A percentile compares a stretch with the other conserved stretches of the same genome.
These are phyloP conservation scores for Plectrocnemia conspersa DNA, from an alignment of 1,140 invertebrate species.

Conservation along the genomic window DNA sequence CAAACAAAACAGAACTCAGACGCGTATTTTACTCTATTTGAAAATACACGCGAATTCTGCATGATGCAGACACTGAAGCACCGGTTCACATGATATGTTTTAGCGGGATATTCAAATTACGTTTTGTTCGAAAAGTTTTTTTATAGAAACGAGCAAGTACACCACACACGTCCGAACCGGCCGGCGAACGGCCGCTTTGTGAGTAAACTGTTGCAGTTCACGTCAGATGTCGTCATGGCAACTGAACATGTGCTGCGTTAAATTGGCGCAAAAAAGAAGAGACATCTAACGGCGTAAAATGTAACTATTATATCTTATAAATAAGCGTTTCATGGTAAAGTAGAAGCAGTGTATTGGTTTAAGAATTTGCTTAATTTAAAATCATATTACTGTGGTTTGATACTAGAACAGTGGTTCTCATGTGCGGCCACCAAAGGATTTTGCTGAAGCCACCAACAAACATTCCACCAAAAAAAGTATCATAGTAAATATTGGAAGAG, in stretches of 20 bases:
- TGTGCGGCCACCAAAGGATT: no score
- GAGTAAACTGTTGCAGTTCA: constrained; percentile 9
- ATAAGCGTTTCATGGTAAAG: no score
- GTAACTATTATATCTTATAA: no score
- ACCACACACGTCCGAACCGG: constrained; percentile 3
- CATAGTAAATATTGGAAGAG: no score
- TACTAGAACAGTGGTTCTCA: no score
- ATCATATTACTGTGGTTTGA: no score
- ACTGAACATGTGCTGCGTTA: constrained; percentile 16
- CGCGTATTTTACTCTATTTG: constrained; percentile 13
- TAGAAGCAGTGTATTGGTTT: no score
- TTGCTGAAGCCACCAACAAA: no score
- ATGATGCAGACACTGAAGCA: constrained; percentile 1
- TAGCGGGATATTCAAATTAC: constrained; percentile 1
- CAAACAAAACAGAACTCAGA: constrained; percentile 4
- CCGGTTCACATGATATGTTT: constrained; percentile 5
- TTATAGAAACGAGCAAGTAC: neutral
- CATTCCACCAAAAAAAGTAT: no score
- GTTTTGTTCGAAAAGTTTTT: constrained; percentile 12
- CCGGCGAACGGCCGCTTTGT: neutral
- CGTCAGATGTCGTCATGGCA: constrained; percentile 26
- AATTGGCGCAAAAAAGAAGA: neutral
- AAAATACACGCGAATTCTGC: constrained; percentile 5
- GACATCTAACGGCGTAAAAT: neutral
- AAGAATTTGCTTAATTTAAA: no score